Conservation (phyloP, 1,140 invertebrate genomes). For the Bombus waltoni region DNA sequence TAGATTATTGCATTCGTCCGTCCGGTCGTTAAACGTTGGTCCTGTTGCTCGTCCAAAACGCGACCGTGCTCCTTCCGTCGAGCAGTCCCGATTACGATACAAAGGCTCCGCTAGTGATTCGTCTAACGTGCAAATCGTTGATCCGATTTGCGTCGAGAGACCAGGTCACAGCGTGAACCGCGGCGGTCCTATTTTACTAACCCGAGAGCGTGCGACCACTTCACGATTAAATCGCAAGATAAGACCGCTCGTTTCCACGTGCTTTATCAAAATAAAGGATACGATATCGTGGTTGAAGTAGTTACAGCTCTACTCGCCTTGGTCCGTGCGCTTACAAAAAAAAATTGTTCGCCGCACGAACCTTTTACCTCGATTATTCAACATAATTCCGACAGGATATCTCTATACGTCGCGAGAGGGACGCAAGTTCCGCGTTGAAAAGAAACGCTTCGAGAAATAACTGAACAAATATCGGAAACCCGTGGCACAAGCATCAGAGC, state of each 20-base stretch:
- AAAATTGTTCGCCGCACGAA: constrained; percentile 33
- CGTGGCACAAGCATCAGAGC: neutral
- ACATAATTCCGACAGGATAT: neutral
- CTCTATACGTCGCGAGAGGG: neutral
- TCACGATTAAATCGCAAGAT: constrained; percentile 29
- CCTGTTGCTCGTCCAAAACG: neutral
- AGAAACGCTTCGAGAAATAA: neutral
- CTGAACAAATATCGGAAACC: neutral
- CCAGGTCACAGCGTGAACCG: neutral
- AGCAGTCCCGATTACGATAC: neutral
- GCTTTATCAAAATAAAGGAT: constrained; percentile 47
- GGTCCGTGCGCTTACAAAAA: neutral
- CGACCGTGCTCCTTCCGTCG: no score
- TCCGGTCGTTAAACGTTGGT: neutral
- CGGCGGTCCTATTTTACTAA: constrained; percentile 6
- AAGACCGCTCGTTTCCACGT: constrained; percentile 28
- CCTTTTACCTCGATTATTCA: neutral
- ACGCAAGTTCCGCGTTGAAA: neutral
- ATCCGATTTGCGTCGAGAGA: neutral
- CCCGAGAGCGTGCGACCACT: constrained; percentile 13
- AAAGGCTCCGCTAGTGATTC: neutral
- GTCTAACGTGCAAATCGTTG: constrained; percentile 5
- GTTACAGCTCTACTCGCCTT: constrained; percentile 26
- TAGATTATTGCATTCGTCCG: constrained; percentile 51
- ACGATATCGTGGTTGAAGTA: constrained; percentile 34